A percentile compares a stretch with the other conserved stretches of the same genome.
Conservation (phyloP, 2,888 invertebrate species). For the Penaeus monodon region DNA sequence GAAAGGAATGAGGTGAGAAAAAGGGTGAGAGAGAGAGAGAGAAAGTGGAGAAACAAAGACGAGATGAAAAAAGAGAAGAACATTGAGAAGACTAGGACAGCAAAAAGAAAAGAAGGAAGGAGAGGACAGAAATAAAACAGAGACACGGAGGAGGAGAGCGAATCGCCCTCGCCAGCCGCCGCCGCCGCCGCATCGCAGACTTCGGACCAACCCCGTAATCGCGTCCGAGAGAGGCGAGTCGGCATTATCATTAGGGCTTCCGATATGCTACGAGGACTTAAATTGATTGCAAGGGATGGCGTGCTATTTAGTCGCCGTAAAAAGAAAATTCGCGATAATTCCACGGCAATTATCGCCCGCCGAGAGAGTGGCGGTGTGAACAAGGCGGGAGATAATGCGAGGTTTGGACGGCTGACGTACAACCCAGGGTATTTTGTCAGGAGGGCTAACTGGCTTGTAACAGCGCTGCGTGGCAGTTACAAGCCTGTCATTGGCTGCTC, state of each 20-base stretch:
- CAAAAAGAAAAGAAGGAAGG: no score
- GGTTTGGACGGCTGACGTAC: neutral
- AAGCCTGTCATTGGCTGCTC: constrained; percentile 4
- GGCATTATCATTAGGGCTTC: constrained; percentile 31
- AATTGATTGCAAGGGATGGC: constrained; percentile 33
- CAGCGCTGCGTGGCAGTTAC: neutral
- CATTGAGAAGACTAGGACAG: no score
- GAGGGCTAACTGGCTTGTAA: constrained; percentile 22
- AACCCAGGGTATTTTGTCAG: constrained; percentile 24
- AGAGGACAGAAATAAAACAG: no score
- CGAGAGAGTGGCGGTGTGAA: constrained; percentile 18
- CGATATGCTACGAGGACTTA: constrained; percentile 33
- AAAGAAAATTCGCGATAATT: constrained; percentile 31
- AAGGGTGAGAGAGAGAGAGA: no score
- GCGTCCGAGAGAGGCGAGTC: no score
- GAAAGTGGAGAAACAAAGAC: no score
- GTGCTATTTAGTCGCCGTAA: constrained; percentile 25
- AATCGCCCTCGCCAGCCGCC: no score
- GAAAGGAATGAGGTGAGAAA: no score
- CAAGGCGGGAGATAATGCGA: constrained; percentile 14
- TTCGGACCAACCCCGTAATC: no score
- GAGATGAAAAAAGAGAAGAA: no score
- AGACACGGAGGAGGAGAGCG: no score
- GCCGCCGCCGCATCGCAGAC: no score
- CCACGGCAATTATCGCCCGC: constrained; percentile 12